Evolutionary conservation across 2,797 vertebrate genomes (phyloP).

Genomic region (Pseudochirops corinnae): DNA sequence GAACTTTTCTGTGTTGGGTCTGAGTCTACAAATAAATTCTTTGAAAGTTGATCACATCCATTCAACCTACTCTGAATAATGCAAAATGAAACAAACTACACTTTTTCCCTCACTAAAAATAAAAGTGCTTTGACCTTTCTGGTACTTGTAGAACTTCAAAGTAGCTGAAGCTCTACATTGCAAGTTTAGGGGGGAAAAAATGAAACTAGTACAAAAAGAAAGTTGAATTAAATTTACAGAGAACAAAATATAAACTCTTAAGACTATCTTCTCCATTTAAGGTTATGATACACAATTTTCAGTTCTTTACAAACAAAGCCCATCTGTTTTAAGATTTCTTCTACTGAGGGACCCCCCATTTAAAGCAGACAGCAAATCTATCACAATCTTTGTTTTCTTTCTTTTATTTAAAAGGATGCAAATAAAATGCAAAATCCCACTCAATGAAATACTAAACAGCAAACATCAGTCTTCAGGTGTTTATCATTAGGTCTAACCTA

Average conservation of each 20-base stretch:
- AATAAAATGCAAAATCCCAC: slow-evolving; percentile 36
- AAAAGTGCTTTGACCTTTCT: slow-evolving; percentile 40
- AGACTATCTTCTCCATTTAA: slow-evolving; percentile 16
- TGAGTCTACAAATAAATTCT: slow-evolving; percentile 38
- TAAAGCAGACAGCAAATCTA: slow-evolving; percentile 25
- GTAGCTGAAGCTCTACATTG: slow-evolving; percentile 20
- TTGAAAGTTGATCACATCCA: slow-evolving; percentile 24
- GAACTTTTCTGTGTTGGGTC: neutral
- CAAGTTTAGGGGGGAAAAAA: slow-evolving; percentile 34
- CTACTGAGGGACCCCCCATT: neutral
- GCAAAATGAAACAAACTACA: slow-evolving; percentile 42
- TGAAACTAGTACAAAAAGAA: slow-evolving; percentile 28
- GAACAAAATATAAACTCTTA: slow-evolving; percentile 22
- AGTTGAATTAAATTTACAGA: neutral
- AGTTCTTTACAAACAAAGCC: slow-evolving; percentile 21
- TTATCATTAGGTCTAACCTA: neutral
- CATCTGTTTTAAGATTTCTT: slow-evolving; percentile 25
- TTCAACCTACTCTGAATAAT: slow-evolving; percentile 15
- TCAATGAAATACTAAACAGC: neutral
- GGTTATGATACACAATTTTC: slow-evolving; percentile 32
- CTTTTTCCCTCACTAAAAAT: slow-evolving; percentile 42
- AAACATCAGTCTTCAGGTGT: slow-evolving; percentile 16
- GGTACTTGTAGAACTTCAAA: slow-evolving; percentile 31
- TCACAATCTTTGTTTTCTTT: neutral
- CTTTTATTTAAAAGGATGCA: slow-evolving; percentile 18